Percentiles rank a stretch among this genome's conserved stretches.
Conservation (phyloP, 2,888 invertebrate species). For the Drosophila planitibia region DNA sequence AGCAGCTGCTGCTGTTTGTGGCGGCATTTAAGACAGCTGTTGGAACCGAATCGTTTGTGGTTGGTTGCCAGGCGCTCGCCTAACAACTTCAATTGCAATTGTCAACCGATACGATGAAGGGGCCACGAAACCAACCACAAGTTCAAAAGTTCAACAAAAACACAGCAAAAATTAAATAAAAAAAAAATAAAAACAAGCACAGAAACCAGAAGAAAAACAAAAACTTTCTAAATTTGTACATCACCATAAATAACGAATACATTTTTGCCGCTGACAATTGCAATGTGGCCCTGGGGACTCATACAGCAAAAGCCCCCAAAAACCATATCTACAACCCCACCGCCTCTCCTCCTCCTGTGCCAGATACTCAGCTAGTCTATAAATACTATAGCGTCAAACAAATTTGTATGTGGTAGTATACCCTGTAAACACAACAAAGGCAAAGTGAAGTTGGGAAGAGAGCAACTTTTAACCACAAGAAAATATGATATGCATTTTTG, state of each 20-base stretch:
- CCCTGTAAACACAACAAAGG: not conserved
- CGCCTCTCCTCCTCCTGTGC: not conserved
- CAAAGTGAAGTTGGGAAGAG: not conserved
- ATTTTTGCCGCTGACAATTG: conserved; percentile 65
- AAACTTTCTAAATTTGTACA: conserved; percentile 74
- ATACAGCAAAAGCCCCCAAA: conserved; percentile 28
- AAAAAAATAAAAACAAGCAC: not conserved
- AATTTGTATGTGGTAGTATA: conserved; percentile 5
- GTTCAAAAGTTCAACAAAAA: conserved; percentile 70
- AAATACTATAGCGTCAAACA: conserved; percentile 32
- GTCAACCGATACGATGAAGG: conserved; percentile 60
- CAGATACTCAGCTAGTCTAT: conserved; percentile 16
- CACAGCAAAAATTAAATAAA: conserved; percentile 4
- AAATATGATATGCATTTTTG: not conserved
- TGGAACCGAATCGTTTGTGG: conserved; percentile 60
- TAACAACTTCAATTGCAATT: conserved; percentile 55
- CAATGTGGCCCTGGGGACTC: conserved; percentile 66
- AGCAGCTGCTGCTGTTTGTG: conserved; percentile 22
- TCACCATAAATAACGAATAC: conserved; percentile 64
- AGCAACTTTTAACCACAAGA: not conserved
- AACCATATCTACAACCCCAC: not conserved
- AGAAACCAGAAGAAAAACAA: conserved; percentile 14
- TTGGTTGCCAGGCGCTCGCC: conserved; percentile 46
- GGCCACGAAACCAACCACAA: conserved; percentile 46
- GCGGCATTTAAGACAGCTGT: conserved; percentile 16